A percentile compares a stretch with the other conserved stretches of the same genome.
Evolutionary conservation across 2,888 invertebrate species (phyloP).

Genomic region (Nymphalis c-album): DNA sequence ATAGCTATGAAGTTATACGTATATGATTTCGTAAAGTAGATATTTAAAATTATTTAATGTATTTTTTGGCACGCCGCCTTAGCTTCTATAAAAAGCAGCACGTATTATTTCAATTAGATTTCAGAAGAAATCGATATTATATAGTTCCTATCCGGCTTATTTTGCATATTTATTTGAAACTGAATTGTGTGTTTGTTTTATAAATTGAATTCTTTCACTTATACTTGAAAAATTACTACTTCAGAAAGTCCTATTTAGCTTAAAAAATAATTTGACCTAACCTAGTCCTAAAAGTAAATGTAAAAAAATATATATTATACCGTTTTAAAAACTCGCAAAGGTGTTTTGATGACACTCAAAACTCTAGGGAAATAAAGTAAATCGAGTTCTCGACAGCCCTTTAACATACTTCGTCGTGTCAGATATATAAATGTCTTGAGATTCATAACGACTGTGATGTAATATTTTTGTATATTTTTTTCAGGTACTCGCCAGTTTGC

Average conservation of each 20-base stretch:
- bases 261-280: background rate
- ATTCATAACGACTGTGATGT: constrained; percentile 30
- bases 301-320: constrained; percentile 12
- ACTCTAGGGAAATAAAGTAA: constrained; percentile 40
- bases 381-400: constrained; percentile 58
- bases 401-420: constrained; percentile 51
- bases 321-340: constrained; percentile 16
- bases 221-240: no score
- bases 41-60: background rate
- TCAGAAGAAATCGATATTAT: constrained; percentile 3
- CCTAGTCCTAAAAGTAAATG: constrained; percentile 3
- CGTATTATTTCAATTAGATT: background rate
- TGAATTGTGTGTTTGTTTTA: no score
- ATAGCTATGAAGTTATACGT: no score
- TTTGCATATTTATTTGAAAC: background rate
- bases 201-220: no score
- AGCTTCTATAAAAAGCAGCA: background rate
- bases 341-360: constrained; percentile 17
- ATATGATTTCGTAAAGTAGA: no score
- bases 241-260: background rate
- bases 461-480: constrained; percentile 34
- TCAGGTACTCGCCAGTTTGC: constrained; percentile 43
- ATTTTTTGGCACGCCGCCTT: constrained; percentile 17
- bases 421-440: constrained; percentile 47
- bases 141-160: constrained; percentile 3